These are phyloP conservation scores for Oplegnathus fasciatus DNA, from an alignment of 2,113 vertebrate genomes.

Conservation along the genomic window DNA sequence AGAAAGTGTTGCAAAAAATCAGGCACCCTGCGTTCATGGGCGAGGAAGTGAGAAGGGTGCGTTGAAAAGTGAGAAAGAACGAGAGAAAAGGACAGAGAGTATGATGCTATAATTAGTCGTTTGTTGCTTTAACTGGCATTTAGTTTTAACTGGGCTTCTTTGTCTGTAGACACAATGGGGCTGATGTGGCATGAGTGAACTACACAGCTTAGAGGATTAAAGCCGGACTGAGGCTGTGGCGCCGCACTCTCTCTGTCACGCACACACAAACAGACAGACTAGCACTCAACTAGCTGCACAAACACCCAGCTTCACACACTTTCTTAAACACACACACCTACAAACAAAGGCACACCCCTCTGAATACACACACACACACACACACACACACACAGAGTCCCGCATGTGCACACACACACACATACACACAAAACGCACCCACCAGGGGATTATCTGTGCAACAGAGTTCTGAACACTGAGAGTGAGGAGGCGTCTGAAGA, in stretches of 20 bases:
- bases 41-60: conserved; percentile 46
- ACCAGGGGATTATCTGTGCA: conserved; percentile 74
- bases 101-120: conserved; percentile 77
- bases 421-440: conserved; percentile 41
- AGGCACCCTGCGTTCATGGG: neutral
- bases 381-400: conserved; percentile 23
- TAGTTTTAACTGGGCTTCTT: conserved; percentile 76
- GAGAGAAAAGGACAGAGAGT: conserved; percentile 44
- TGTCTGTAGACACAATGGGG: conserved; percentile 79
- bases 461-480: conserved; percentile 72
- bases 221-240: conserved; percentile 67
- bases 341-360: conserved; percentile 57
- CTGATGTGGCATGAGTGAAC: conserved; percentile 79
- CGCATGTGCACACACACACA: conserved; percentile 38
- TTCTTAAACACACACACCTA: conserved; percentile 64
- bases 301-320: conserved; percentile 39
- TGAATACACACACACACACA: conserved; percentile 39
- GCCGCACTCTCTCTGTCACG: conserved; percentile 44
- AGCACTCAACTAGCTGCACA: conserved; percentile 22
- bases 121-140: conserved; percentile 78
- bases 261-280: conserved; percentile 35
- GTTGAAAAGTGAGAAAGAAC: conserved; percentile 37
- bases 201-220: conserved; percentile 81
- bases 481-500: conserved; percentile 78
- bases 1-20: conserved; percentile 37